Conservation (phyloP, 2,888 invertebrate genomes). For the Cheilosia variabilis region DNA sequence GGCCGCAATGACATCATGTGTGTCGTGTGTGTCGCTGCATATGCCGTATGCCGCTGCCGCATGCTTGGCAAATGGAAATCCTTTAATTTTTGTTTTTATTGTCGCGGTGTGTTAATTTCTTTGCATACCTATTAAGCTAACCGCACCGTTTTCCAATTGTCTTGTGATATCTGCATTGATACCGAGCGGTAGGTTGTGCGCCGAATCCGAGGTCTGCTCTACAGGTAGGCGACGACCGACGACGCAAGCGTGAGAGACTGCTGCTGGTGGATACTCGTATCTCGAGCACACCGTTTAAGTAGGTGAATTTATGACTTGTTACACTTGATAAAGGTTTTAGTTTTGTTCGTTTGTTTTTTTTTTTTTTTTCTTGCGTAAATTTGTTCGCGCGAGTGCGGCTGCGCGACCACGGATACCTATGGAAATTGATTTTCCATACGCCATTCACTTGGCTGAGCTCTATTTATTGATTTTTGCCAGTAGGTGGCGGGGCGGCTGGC, state of each 20-base stretch:
- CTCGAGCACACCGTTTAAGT: constrained; percentile 64
- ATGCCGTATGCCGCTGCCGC: constrained; percentile 30
- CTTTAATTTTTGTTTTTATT: constrained; percentile 70
- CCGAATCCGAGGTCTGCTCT: neutral
- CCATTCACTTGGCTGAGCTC: constrained; percentile 50
- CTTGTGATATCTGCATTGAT: constrained; percentile 60
- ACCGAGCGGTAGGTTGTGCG: constrained; percentile 1
- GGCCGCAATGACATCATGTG: constrained; percentile 66
- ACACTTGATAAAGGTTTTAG: constrained; percentile 58
- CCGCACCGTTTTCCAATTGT: constrained; percentile 72
- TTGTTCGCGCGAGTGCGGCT: constrained; percentile 14
- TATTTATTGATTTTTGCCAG: constrained; percentile 53
- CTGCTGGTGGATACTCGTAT: constrained; percentile 35
- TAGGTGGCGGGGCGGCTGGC: neutral
- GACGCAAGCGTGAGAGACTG: constrained; percentile 45
- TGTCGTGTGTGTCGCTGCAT: neutral
- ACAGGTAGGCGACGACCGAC: neutral
- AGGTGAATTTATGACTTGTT: constrained; percentile 76
- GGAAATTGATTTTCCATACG: constrained; percentile 55
- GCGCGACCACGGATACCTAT: constrained; percentile 38
- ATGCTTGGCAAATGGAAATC: constrained; percentile 59
- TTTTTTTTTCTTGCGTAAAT: constrained; percentile 1
- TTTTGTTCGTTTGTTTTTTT: constrained; percentile 9
- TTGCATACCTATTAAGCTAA: constrained; percentile 67
- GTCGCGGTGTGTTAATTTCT: constrained; percentile 71